These are phyloP conservation scores for Garrulus glandarius DNA, from an alignment of 2,797 vertebrate genomes.

Conservation along the genomic window DNA sequence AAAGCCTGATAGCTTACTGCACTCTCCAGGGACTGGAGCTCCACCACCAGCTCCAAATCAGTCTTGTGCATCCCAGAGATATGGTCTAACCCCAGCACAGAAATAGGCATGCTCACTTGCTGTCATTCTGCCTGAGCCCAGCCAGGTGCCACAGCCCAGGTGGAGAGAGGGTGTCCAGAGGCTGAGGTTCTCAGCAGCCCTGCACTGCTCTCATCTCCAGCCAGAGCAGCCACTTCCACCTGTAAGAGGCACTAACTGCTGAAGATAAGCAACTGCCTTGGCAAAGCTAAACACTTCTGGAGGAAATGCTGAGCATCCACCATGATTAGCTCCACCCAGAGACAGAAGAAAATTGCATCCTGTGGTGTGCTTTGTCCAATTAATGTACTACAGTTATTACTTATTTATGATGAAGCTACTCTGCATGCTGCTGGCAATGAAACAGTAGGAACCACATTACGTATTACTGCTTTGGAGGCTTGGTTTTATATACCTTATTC, in stretches of 20 bases:
- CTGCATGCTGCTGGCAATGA: neutral
- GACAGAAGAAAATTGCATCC: too few relatives aligned
- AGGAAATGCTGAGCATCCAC: neutral
- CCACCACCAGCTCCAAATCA: neutral
- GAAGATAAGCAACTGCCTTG: neutral
- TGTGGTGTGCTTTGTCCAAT: neutral
- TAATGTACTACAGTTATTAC: neutral
- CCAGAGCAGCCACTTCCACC: neutral
- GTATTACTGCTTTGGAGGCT: neutral
- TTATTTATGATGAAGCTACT: conserved; percentile 23
- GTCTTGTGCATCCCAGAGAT: neutral
- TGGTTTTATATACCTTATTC: neutral
- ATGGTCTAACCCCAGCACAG: fast-evolving
- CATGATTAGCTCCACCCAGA: neutral
- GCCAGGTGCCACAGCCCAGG: fast-evolving
- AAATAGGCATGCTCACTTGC: fast-evolving
- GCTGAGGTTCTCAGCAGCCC: neutral
- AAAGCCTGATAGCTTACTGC: neutral
- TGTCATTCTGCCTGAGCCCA: neutral
- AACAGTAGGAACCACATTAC: neutral
- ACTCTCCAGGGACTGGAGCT: neutral
- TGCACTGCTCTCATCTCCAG: neutral
- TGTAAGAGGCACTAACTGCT: neutral
- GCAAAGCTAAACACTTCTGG: neutral
- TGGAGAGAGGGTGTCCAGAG: neutral